These are phyloP conservation scores for Elachura formosa DNA, from an alignment of 2,113 vertebrate genomes.

Conservation along the genomic window DNA sequence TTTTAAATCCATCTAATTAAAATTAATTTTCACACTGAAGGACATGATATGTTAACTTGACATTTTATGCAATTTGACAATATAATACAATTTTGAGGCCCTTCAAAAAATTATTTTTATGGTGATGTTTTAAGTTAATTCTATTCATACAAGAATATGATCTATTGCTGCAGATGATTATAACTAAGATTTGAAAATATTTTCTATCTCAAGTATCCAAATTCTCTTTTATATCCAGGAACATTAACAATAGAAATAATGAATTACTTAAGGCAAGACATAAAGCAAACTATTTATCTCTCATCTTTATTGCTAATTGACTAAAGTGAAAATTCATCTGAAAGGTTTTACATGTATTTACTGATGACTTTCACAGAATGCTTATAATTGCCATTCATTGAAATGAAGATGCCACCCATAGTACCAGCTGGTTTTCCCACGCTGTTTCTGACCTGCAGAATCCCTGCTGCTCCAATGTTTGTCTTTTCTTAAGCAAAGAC, in stretches of 20 bases:
- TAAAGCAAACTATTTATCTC: neutral
- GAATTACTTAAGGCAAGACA: neutral
- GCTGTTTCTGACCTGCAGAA: constrained; percentile 27
- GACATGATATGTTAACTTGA: neutral
- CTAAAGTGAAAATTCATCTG: neutral
- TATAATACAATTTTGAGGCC: neutral
- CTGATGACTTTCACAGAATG: neutral
- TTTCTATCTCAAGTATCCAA: neutral
- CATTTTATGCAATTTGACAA: neutral
- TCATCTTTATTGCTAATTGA: neutral
- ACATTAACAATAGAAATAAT: neutral
- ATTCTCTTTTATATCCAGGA: neutral
- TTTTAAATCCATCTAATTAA: neutral
- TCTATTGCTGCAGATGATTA: neutral
- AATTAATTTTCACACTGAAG: neutral
- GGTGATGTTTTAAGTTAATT: neutral
- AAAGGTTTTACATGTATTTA: neutral
- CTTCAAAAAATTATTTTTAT: neutral
- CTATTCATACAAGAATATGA: neutral
- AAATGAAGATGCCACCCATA: neutral
- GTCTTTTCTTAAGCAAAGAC: neutral
- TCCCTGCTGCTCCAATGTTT: neutral
- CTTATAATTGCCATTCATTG: neutral
- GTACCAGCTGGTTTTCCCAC: neutral
- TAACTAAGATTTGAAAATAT: neutral